Evolutionary conservation across 2,888 invertebrate species (phyloP).

Genomic region (Cosmia trapezina): DNA sequence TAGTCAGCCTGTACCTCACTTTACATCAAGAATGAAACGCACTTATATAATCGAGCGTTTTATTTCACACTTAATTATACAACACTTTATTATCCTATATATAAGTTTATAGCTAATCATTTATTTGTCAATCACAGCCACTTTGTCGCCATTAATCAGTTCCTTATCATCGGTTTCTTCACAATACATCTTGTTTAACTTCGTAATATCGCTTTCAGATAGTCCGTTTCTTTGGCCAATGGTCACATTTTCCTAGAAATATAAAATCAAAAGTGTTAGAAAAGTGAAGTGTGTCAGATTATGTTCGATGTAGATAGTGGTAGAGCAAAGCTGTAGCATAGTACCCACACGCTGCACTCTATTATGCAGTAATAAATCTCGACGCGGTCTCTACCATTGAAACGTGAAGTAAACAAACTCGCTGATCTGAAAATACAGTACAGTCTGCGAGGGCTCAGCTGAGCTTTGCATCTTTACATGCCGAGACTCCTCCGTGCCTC

Average conservation of each 20-base stretch:
- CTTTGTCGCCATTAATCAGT: conserved; percentile 30
- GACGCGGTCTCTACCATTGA: neutral
- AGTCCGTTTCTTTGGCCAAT: conserved; percentile 85
- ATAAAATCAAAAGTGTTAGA: conserved; percentile 2
- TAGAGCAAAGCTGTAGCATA: neutral
- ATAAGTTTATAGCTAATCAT: conserved; percentile 39
- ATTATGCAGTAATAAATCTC: conserved; percentile 1
- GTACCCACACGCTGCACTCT: neutral
- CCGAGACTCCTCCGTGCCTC: too few species aligned
- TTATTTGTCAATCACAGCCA: conserved; percentile 42
- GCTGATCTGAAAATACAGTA: neutral
- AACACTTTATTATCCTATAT: conserved; percentile 30
- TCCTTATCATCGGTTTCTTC: conserved; percentile 65
- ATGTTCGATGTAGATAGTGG: neutral
- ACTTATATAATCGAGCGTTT: conserved; percentile 37
- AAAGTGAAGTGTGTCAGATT: conserved; percentile 20
- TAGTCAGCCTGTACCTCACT: neutral
- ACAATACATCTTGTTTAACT: conserved; percentile 86
- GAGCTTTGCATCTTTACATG: too few species aligned
- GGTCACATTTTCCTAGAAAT: conserved; percentile 77
- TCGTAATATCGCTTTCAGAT: conserved; percentile 82
- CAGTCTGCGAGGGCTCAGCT: too few species aligned
- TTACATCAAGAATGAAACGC: conserved; percentile 36
- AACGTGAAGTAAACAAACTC: neutral
- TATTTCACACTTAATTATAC: conserved; percentile 39